Evolutionary conservation across 2,888 invertebrate species (phyloP).

Genomic region (Noctua pronuba): DNA sequence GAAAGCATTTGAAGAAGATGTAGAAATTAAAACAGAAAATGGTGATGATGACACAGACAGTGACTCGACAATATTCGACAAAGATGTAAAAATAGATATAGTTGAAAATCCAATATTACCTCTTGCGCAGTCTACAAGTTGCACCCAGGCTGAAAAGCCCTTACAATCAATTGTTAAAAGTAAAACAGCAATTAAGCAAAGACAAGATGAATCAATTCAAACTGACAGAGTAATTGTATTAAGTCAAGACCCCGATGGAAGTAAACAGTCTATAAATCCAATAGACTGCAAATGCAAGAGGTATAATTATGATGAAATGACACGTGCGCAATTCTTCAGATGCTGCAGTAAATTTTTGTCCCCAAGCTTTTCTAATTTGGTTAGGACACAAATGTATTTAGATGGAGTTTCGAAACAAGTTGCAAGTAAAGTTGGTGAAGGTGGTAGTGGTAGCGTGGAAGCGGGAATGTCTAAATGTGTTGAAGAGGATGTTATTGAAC

Average conservation of each 20-base stretch:
- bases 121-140: not conserved
- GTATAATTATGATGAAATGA: not conserved
- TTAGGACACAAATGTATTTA: constrained; percentile 12
- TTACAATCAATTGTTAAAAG: not conserved
- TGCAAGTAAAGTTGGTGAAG: too few relatives aligned
- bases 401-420: not conserved
- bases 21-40: constrained; percentile 1
- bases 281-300: constrained; percentile 12
- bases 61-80: not conserved
- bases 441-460: not conserved
- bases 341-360: constrained; percentile 25
- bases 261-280: constrained; percentile 8
- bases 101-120: constrained; percentile 22
- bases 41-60: not conserved
- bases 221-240: constrained; percentile 37
- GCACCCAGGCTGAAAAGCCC: not conserved
- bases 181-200: not conserved
- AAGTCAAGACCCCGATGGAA: not conserved
- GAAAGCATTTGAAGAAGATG: not conserved
- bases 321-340: constrained; percentile 7
- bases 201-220: constrained; percentile 11
- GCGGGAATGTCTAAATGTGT: too few relatives aligned
- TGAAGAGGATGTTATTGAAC: too few relatives aligned
- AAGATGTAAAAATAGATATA: constrained; percentile 12
- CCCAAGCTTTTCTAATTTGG: constrained; percentile 7